phyloP scores from a whole-genome alignment of 2,888 invertebrate species.

The Heliconius hortense region DNA sequence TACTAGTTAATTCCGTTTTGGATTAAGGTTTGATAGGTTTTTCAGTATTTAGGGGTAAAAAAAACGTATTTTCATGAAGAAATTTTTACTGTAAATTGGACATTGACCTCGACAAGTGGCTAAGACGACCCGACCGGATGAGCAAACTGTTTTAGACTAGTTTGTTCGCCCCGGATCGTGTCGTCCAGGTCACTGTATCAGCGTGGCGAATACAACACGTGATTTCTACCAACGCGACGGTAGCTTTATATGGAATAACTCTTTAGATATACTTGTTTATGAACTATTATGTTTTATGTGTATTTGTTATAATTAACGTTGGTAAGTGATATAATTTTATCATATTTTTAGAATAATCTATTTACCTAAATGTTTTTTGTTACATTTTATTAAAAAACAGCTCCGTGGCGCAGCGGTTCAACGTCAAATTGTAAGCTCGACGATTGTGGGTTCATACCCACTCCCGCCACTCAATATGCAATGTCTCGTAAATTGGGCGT shows the following conservation, averaged over 20 bases:
- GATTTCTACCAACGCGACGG: conserved; percentile 32
- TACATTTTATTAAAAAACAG: background rate
- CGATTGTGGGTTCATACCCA: background rate
- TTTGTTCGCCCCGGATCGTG: conserved; percentile 84
- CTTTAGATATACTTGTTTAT: background rate
- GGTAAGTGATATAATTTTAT: conserved; percentile 2
- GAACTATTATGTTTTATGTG: conserved; percentile 2
- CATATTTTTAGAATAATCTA: background rate
- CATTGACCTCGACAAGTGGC: conserved; percentile 35
- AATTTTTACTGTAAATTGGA: background rate
- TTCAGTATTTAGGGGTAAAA: background rate
- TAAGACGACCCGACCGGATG: conserved; percentile 79
- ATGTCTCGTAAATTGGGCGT: background rate
- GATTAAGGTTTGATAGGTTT: background rate
- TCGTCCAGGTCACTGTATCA: conserved; percentile 63
- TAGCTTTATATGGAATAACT: conserved; percentile 16
- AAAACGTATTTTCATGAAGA: background rate
- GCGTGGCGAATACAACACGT: conserved; percentile 49
- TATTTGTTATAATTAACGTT: background rate
- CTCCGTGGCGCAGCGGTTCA: background rate
- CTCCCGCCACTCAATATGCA: background rate
- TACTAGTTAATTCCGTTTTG: background rate
- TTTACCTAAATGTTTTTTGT: background rate
- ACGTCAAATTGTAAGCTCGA: background rate
- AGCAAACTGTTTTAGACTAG: conserved; percentile 77